Conservation (phyloP, 2,888 invertebrate genomes). For the Muschampia plurimacula region DNA sequence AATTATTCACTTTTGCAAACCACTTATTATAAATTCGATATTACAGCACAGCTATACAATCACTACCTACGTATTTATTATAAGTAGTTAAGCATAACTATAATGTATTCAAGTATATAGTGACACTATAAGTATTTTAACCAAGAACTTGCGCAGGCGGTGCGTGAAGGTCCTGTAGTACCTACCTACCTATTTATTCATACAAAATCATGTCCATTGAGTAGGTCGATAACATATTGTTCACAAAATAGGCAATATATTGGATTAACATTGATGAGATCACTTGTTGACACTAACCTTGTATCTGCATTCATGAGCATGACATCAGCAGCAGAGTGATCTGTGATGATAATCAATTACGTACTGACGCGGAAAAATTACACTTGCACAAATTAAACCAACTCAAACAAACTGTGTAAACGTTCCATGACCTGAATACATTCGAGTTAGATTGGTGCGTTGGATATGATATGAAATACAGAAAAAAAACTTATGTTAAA, state of each 20-base stretch:
- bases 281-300: conserved; percentile 80
- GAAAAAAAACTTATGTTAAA: neutral
- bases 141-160: neutral
- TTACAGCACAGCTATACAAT: neutral
- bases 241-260: conserved; percentile 55
- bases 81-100: too few species aligned
- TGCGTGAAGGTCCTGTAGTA: conserved; percentile 17
- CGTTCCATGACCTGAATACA: conserved; percentile 18
- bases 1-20: neutral
- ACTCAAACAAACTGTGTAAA: conserved; percentile 5
- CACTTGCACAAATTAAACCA: conserved; percentile 30
- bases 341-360: conserved; percentile 57
- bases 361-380: conserved; percentile 56
- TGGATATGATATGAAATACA: conserved; percentile 7
- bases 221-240: conserved; percentile 10
- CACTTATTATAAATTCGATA: neutral
- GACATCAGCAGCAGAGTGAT: conserved; percentile 71
- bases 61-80: neutral
- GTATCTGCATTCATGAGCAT: conserved; percentile 67
- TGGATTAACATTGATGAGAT: conserved; percentile 75
- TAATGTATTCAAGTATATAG: neutral
- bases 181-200: conserved; percentile 12
- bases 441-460: neutral
- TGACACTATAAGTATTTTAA: neutral
- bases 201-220: conserved; percentile 18